Base-by-base conservation (phyloP, 2,113 vertebrate genomes). In the Ptilorrhoa leucosticta region DNA sequence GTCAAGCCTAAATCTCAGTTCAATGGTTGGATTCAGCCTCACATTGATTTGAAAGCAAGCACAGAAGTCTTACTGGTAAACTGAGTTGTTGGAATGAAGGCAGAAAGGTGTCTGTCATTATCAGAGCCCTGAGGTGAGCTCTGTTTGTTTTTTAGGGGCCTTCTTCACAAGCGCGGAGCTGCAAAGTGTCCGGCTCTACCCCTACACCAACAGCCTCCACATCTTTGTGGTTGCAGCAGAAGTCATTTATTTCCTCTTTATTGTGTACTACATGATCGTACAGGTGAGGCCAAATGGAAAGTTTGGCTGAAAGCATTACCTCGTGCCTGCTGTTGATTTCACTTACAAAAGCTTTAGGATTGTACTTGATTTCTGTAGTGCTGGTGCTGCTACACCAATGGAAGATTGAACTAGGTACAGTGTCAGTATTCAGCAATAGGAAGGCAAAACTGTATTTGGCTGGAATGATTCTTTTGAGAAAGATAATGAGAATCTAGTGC, bases 221-320 rank as follows among this genome's bases (percentile, higher is more conserved):
- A 97, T 99, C 83, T 99, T 99, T 48, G 98, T 99, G 60, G 97
- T 99, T 93, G 98, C 98, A 27, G 99, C 98, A 57, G 99, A 99
- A 97, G 96, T 97, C 2, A 92, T 98, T 76, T 99, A 99, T 97
- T 99, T 99, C 95, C 96, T 99, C 83, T 99, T 99, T 51, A 97
- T 99, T 81, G 61, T 99, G 69, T 99, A 99, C 97, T 99, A 99
- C 96, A 99, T 99, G 99, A 96, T 97, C 86, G 88, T 98, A 37
- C 99, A 99, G 98, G 99, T 99, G 88, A 98, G 97, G 47, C 6
- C 33, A 12, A n/a, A 11, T 1, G 72, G 42, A 61, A 61, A n/a
- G 26, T 22, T 47, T 10, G 3, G 24, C 47, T 95, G 56, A 73
- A 35, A 72, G 63, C 30, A 47, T 65, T 21, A 11, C n/a, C 42